Base-by-base conservation (phyloP, 2,888 invertebrate genomes). In the Hydropsyche betteni region DNA sequence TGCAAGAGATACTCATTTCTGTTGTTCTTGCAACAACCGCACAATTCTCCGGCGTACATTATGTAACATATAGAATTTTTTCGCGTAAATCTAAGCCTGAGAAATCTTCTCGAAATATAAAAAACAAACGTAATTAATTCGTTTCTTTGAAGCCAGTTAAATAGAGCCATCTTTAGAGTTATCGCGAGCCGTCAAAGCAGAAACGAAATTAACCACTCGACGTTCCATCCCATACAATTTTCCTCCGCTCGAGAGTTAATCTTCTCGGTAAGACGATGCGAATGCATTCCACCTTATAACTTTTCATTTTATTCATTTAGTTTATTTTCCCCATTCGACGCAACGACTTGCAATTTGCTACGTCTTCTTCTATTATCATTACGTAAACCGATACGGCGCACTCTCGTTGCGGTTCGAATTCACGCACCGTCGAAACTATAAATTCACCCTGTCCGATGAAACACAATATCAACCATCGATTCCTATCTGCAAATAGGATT, bases 321-420 rank as follows among this genome's bases (percentile, higher is more conserved):
- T 44, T 8, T 10, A 8, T 44, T 44, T 44, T 44, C 58, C 8
- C 16, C 24, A 5, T 58, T 16, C 58, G 16, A 58, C 4, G 24
- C 16, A 14, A 24, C 58, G 8, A 58, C 58, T 2, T 16, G 58
- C 58, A 58, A 58, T 58, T 53, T 53, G 53, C 14, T 53, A n/a
- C 24, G 24, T 53, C 53, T 53, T 14, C 24, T 24, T 58, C 58
- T 5, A 16, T 58, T 58, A 44, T 44, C 6, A 58, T 58, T 24
- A 24, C 8, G 58, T 58, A 58, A 58, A 24, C 24, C 24, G 58
- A 58, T 53, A 53, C 53, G 16, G 53, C 53, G 58, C 24, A 58
- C 58, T 14, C 58, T 58, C 58, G 58, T 58, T 53, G 53, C 53
- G 53, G 58, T 14, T 58, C 24, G 58, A 58, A 58, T 58, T 58